phyloP scores from a whole-genome alignment of 2,113 vertebrate species.

The Silurus glanis region DNA sequence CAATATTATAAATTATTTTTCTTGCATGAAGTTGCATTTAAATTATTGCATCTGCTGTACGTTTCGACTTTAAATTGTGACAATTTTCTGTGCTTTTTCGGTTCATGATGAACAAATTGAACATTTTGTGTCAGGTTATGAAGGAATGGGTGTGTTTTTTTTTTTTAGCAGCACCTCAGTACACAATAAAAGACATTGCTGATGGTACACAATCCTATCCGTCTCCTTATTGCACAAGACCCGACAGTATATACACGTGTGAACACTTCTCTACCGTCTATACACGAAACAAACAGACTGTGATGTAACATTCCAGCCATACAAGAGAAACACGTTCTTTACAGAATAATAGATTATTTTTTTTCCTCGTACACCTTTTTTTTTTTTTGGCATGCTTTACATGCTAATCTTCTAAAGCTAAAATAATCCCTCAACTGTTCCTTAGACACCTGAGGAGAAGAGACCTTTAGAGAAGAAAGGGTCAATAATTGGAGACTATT shows the following conservation, averaged over 20 bases:
- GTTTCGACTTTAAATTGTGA: not conserved
- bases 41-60: constrained; percentile 10
- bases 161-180: constrained; percentile 2
- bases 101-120: constrained; percentile 33
- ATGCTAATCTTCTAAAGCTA: constrained; percentile 33
- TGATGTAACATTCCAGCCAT: not conserved
- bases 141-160: constrained; percentile 33
- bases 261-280: not conserved
- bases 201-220: constrained; percentile 19
- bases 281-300: not conserved
- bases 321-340: not conserved
- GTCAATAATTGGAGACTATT: constrained; percentile 77
- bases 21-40: constrained; percentile 4
- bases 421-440: constrained; percentile 50
- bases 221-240: constrained; percentile 37
- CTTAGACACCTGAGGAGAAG: constrained; percentile 70
- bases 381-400: not conserved
- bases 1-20: too few species aligned
- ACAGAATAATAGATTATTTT: not conserved
- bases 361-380: not conserved
- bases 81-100: not conserved
- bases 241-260: not conserved
- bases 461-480: constrained; percentile 74
- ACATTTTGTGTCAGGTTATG: not conserved
- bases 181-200: constrained; percentile 49